A percentile compares a stretch with the other conserved stretches of the same genome.
These are phyloP conservation scores for Stictocephala bisonia DNA, from an alignment of 2,888 invertebrate genomes.

Conservation along the genomic window DNA sequence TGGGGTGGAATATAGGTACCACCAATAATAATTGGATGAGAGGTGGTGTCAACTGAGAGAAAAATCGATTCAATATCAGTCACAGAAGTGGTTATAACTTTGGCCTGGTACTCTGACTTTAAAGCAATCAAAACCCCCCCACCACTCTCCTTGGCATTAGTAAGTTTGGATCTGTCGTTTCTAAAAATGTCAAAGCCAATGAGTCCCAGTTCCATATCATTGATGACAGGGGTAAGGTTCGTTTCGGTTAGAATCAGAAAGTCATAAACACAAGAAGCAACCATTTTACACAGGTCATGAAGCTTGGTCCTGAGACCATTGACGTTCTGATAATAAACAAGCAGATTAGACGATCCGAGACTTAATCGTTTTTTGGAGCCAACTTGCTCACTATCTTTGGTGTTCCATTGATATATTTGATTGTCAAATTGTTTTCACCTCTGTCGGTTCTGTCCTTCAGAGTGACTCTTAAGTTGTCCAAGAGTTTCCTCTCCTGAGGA, in stretches of 20 bases:
- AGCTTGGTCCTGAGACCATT: conserved; percentile 9
- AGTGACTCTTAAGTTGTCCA: not conserved
- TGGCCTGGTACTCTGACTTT: not conserved
- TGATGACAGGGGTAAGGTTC: not conserved
- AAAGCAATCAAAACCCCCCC: not conserved
- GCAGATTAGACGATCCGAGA: conserved; percentile 3
- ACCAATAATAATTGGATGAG: no score
- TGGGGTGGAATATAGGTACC: no score
- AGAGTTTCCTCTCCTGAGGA: no score
- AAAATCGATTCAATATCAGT: not conserved
- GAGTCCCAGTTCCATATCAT: not conserved
- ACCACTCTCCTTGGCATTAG: conserved; percentile 6
- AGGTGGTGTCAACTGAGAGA: not conserved
- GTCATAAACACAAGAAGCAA: not conserved
- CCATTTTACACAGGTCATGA: not conserved
- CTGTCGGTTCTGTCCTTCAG: not conserved
- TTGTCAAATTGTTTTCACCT: not conserved
- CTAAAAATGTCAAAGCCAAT: conserved; percentile 10
- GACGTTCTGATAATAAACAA: conserved; percentile 14
- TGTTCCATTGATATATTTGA: conserved; percentile 8
- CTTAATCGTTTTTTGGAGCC: not conserved
- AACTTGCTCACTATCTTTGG: not conserved
- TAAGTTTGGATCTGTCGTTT: not conserved
- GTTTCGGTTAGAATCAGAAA: not conserved
- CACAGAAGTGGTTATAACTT: not conserved